A percentile compares a stretch with the other conserved stretches of the same genome.
Conservation (phyloP, 2,888 invertebrate species). For the Atrina japonica region DNA sequence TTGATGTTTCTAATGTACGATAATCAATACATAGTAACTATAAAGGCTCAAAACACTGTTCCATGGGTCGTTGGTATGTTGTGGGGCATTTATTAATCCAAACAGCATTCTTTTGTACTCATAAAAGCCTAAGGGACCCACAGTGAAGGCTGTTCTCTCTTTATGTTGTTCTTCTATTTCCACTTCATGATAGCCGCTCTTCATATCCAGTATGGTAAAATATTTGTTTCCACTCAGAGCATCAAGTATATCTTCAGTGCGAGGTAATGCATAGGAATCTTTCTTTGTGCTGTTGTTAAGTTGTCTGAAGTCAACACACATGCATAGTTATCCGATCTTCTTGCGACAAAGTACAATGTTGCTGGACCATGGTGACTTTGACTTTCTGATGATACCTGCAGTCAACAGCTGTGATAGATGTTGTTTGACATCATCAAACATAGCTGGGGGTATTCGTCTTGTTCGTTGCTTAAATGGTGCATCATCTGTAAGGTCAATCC, state of each 20-base stretch:
- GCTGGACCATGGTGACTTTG: slow-evolving; percentile 28
- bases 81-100: slow-evolving; percentile 61
- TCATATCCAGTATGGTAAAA: slow-evolving; percentile 35
- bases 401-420: slow-evolving; percentile 39
- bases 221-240: slow-evolving; percentile 26
- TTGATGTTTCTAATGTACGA: neutral
- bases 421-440: slow-evolving; percentile 37
- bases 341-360: slow-evolving; percentile 32
- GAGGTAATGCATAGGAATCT: too few species aligned
- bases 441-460: slow-evolving; percentile 32
- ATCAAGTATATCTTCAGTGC: slow-evolving; percentile 30
- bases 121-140: slow-evolving; percentile 49
- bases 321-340: slow-evolving; percentile 21
- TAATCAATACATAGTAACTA: neutral
- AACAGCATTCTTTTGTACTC: slow-evolving; percentile 62
- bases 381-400: slow-evolving; percentile 31
- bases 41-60: slow-evolving; percentile 36
- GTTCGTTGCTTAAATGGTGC: slow-evolving; percentile 38
- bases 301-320: slow-evolving; percentile 33
- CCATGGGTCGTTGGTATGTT: slow-evolving; percentile 58
- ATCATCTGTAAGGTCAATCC: slow-evolving; percentile 35
- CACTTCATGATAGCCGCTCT: slow-evolving; percentile 33
- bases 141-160: slow-evolving; percentile 43
- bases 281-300: slow-evolving; percentile 35
- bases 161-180: slow-evolving; percentile 38